Base-by-base conservation (phyloP, 2,888 invertebrate species). In the Apamea crenata region DNA sequence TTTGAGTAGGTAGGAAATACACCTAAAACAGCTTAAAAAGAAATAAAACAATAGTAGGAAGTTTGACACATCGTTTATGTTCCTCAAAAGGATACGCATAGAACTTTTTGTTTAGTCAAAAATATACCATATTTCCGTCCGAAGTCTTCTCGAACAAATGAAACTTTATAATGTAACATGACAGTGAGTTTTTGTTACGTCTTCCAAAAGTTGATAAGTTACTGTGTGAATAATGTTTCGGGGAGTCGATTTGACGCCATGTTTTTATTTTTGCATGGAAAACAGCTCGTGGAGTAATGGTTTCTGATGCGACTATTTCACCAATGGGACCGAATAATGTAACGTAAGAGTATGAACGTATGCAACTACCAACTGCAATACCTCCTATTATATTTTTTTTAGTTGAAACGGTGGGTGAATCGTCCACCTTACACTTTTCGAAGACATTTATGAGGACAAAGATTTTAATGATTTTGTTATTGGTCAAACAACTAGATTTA, bases 141-240 rank as follows among this genome's bases (percentile, higher is more conserved):
- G 25, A 83, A 86, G 50, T 82, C 44, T 67, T 56, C 10, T 56
- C 67, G 25, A 87, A 83, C 75, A 65, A 85, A 85, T 82, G 80
- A 80, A 88, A 88, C 53, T 75, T 88, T 86, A 80, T 84, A 88
- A 84, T 84, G 77, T 78, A 82, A 84, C 80, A 77, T 82, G 83
- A 81, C 83, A 77, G 53, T 69, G 56, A 82, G 29, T 78, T 83
- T 69, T 82, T 80, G 71, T 65, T 50, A 21, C n/a, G 44, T 70
- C 14, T 74, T 59, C 21, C 63, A 78, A 83, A 78, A 83, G 50
- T 78, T 80, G 16, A 66, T 63, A 85, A 69, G 83, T 80, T 74
- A 74, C 10, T 18, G 44, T 21, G 6, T 69, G 73, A 73, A 75
- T 44, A 67, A 73, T 74, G 40, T 36, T 73, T 69, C 40, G 68